A percentile compares a stretch with the other conserved stretches of the same genome.
phyloP scores from a whole-genome alignment of 2,113 vertebrate genomes.

The Paralichthys olivaceus region DNA sequence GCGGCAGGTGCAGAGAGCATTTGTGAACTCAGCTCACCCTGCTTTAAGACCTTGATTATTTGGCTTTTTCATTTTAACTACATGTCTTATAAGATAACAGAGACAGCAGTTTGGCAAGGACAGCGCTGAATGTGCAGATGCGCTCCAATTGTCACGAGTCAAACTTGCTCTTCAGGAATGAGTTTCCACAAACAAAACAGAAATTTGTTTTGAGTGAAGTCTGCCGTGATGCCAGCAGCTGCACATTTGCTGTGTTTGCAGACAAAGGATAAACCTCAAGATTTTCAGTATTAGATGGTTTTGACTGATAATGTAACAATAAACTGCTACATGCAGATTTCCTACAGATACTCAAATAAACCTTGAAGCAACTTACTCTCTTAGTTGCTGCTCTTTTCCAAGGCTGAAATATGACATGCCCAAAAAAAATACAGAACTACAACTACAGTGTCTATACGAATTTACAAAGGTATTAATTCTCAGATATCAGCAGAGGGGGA shows the following conservation, averaged over 20 bases:
- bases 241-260: conserved; percentile 22
- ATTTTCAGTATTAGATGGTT: not conserved
- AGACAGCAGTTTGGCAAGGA: not conserved
- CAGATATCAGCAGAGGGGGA: too few relatives aligned
- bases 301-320: not conserved
- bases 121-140: not conserved
- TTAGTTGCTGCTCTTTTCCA: not conserved
- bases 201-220: conserved; percentile 16
- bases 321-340: not conserved
- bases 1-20: conserved; percentile 15
- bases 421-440: too few relatives aligned
- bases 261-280: conserved; percentile 13
- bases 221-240: conserved; percentile 7
- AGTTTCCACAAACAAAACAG: conserved; percentile 5
- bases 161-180: not conserved
- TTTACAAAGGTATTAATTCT: too few relatives aligned
- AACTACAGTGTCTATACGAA: too few relatives aligned
- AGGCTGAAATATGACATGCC: not conserved
- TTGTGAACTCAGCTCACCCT: conserved; percentile 21
- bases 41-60: conserved; percentile 6
- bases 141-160: conserved; percentile 5
- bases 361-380: not conserved
- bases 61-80: conserved; percentile 13
- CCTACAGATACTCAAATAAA: not conserved
- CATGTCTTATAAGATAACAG: not conserved